Percentiles rank a stretch among this genome's conserved stretches.
These are phyloP conservation scores for Drosophila robusta DNA, from an alignment of 2,888 invertebrate genomes.

Conservation along the genomic window DNA sequence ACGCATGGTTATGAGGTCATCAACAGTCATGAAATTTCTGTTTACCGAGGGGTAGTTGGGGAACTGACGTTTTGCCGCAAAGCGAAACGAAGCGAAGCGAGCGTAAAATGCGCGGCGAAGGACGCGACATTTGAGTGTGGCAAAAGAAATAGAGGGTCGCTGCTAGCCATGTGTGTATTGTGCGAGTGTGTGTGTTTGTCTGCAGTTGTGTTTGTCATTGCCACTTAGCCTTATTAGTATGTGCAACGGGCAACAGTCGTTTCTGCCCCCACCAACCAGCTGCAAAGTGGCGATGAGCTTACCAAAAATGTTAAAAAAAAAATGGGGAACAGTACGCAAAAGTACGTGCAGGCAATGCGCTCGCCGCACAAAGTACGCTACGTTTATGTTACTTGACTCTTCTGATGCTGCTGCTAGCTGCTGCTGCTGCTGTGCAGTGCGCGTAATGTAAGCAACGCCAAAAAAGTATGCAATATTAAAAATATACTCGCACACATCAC, in stretches of 20 bases:
- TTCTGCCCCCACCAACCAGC: slow-evolving; percentile 1
- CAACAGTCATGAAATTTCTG: slow-evolving; percentile 67
- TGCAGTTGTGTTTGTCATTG: slow-evolving; percentile 72
- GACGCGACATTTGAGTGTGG: slow-evolving; percentile 28
- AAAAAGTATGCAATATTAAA: slow-evolving; percentile 77
- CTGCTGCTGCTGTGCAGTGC: slow-evolving; percentile 34
- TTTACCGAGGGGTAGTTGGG: slow-evolving; percentile 27
- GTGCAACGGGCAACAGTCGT: slow-evolving; percentile 67
- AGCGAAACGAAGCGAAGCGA: slow-evolving; percentile 22
- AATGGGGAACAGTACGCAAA: slow-evolving; percentile 10
- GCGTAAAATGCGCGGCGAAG: slow-evolving; percentile 42
- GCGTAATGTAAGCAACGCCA: slow-evolving; percentile 66
- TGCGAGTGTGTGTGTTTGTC: slow-evolving; percentile 22
- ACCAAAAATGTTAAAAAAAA: slow-evolving; percentile 37
- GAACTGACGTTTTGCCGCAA: slow-evolving; percentile 56
- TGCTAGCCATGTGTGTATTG: slow-evolving; percentile 16
- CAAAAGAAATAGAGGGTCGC: neutral
- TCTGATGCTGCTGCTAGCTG: slow-evolving; percentile 1
- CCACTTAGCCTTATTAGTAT: slow-evolving; percentile 81
- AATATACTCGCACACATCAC: slow-evolving; percentile 46
- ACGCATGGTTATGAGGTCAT: slow-evolving; percentile 78
- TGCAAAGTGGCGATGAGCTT: slow-evolving; percentile 65
- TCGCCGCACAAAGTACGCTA: slow-evolving; percentile 47
- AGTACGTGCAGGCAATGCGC: slow-evolving; percentile 50
- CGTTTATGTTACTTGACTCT: slow-evolving; percentile 34